A percentile compares a stretch with the other conserved stretches of the same genome.
These are phyloP conservation scores for Psephotus haematonotus DNA, from an alignment of 2,113 vertebrate species.

Conservation along the genomic window DNA sequence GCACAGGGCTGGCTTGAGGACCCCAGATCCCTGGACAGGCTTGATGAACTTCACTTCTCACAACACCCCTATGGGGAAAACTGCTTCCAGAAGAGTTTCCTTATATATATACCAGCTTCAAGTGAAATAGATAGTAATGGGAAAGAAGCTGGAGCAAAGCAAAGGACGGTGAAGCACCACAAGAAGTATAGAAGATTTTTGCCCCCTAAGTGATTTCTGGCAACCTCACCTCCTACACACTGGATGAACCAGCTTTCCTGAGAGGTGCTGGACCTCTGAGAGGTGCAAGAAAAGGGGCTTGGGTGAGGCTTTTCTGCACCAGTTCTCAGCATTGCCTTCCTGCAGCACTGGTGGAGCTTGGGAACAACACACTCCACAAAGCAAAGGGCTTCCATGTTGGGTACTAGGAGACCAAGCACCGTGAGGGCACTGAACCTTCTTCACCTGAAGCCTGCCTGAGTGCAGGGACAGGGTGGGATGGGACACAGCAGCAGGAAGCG, in stretches of 20 bases:
- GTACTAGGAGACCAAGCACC: background rate
- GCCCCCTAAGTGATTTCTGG: background rate
- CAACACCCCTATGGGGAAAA: background rate
- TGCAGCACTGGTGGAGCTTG: background rate
- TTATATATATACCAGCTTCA: background rate
- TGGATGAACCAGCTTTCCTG: background rate
- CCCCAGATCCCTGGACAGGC: background rate
- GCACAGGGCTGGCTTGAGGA: background rate
- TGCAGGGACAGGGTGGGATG: background rate
- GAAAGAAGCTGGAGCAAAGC: background rate
- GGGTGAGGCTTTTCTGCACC: background rate
- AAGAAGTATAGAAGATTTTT: background rate
- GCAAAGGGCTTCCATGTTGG: background rate
- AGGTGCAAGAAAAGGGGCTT: accelerated
- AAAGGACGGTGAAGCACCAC: background rate
- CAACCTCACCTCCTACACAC: background rate
- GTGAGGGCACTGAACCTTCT: accelerated
- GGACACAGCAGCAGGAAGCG: background rate
- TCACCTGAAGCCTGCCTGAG: background rate
- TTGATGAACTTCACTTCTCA: background rate
- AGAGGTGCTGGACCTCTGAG: background rate
- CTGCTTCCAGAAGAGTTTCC: background rate
- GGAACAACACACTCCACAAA: background rate
- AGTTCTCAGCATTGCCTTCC: background rate
- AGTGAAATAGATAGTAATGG: background rate